These are phyloP conservation scores for Nemopilema nomurai DNA, from an alignment of 30 jellyfish, hydroid and myxozoan species.

Conservation along the genomic window DNA sequence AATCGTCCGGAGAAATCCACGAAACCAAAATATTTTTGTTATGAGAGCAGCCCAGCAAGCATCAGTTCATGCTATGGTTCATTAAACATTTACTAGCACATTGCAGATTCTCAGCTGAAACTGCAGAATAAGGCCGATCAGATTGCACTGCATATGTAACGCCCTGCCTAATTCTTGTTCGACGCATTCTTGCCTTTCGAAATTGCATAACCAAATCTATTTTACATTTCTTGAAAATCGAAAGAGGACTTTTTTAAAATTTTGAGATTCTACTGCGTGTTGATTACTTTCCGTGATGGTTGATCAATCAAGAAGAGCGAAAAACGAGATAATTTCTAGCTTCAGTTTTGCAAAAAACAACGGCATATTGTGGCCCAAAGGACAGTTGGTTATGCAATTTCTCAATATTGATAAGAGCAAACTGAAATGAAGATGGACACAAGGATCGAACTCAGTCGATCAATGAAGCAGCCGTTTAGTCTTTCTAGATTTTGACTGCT, in stretches of 20 bases:
- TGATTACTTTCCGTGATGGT: too few species aligned
- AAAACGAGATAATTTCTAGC: too few species aligned
- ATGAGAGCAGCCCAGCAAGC: not conserved
- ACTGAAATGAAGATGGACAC: too few species aligned
- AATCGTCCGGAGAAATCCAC: not conserved
- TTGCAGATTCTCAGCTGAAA: conserved; percentile 2
- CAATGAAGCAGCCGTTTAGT: too few species aligned
- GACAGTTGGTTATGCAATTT: too few species aligned
- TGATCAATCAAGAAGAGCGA: too few species aligned
- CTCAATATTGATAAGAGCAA: too few species aligned
- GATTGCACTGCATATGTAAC: not conserved
- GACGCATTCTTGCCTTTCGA: not conserved
- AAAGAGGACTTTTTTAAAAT: not conserved
- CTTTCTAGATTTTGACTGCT: too few species aligned
- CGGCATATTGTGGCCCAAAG: too few species aligned
- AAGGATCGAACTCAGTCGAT: too few species aligned
- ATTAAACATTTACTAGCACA: conserved; percentile 6
- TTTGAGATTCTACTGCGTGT: too few species aligned
- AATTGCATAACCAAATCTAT: not conserved
- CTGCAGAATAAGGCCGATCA: not conserved
- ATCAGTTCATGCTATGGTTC: not conserved
- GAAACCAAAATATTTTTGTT: not conserved
- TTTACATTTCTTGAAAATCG: not conserved
- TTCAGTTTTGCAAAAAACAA: too few species aligned
- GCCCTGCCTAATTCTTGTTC: not conserved